Evolutionary conservation across 1,140 invertebrate genomes (phyloP), one percentile per base, ranked within the genome.

Genomic region (Drosophila arawakana): DNA sequence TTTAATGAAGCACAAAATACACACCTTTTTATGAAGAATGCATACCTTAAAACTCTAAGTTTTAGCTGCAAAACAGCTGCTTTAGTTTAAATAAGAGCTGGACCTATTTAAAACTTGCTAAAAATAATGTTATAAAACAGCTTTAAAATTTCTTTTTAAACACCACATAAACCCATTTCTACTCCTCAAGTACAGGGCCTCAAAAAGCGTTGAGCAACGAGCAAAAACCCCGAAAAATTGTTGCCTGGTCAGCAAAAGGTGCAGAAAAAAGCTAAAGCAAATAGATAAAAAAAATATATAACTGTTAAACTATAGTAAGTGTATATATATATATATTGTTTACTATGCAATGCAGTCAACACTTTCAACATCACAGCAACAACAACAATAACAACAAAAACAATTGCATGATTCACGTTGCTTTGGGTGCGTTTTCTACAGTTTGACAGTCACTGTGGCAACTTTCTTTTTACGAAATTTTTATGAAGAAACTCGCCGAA

Each of bases 391-490:
- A 59, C 43, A 70, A 55, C 58, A 65, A 50, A 18, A 66, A 46
- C 41, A 44, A 67, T 65, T 65, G 61, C 49, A 78, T 86, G 82
- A 86, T 73, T 86, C 83, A 88, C 50, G 34, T 39, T 72, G 50
- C 63, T 76, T 78, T 72, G 83, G 79, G 76, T 86, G 76, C 83
- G 82, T 86, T 65, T 30, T 54, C 13, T 78, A 80, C 83, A 86
- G 83, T 86, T 86, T 86, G 66, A 47, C 69, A 86, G 83, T 55
- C 66, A 88, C 76, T 86, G 84, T 52, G 44, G 62, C 78, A 88
- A 86, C 83, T 86, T 86, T 86, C 82, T 86, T 86, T 86, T 86
- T 77, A 86, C 79, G 35, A 85, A 86, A 86, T 86, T 76, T 81
- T 85, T 86, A 82, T 85, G 65, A 76, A 85, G 83, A 86, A 86